Evolutionary conservation across 2,797 vertebrate species (phyloP), one percentile per base, ranked within the genome.

Genomic region (Cossypha caffra): DNA sequence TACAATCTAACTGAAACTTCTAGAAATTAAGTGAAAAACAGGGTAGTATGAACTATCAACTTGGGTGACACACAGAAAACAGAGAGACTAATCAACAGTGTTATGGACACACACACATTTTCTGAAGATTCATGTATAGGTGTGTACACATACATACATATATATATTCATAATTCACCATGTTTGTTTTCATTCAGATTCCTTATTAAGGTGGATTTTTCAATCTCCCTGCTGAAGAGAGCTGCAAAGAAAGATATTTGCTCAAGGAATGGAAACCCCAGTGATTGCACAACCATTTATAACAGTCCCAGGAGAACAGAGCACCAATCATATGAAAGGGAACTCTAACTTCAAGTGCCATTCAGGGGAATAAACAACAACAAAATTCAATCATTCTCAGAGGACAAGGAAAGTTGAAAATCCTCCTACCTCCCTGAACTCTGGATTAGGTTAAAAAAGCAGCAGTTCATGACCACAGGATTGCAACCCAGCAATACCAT

Each of bases 241-340:
- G 35, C 10, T 52, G 29, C 37, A 81, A 84, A 58, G 26, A 2
- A 57, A 68, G 18, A 4, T 26, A 16, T 35, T 24, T 51, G 15
- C 33, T n/a, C 62, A 4, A 74, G 45, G 31, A 71, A 84, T 28
- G 20, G 21, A 59, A 77, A 61, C 7, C 12, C 1, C 42, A 69
- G 26, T 9, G 29, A 43, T 5, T 35, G 40, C 5, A 78, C 21
- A 61, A 63, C 17, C 6, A 23, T 51, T 71, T 55, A 7, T 9
- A 51, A 55, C 1, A 3, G 67, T 20, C 66, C 50, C 85, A 67
- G 38, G n/a, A 61, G 12, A 93, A 61, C 33, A 75, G 19, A 67
- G 5, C 18, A 63, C 18, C 11, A 7, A 55, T 2, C 3, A 0
- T 0, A 8, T 8, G 25, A 26, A 67, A 67, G 16, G 33, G 37